Evolutionary conservation across 2,113 vertebrate genomes (phyloP).

Genomic region (Toxotes jaculatrix): DNA sequence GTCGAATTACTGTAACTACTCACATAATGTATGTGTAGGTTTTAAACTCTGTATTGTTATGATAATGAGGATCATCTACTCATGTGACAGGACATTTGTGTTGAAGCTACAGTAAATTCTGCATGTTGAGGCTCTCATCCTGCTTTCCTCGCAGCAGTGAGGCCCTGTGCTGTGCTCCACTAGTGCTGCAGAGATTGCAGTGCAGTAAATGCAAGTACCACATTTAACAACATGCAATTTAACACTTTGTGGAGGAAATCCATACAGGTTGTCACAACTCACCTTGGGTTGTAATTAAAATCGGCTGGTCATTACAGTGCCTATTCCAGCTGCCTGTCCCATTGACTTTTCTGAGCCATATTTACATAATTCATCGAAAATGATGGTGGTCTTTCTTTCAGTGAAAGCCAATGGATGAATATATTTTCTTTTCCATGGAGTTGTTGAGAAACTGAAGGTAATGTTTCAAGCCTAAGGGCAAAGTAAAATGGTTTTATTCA

Average conservation of each 20-base stretch:
- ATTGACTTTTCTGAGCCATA: conserved; percentile 26
- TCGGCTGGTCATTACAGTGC: conserved; percentile 16
- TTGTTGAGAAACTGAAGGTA: background rate
- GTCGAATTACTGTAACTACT: conserved; percentile 32
- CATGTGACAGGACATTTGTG: conserved; percentile 10
- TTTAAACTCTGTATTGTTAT: conserved; percentile 21
- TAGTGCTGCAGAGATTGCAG: conserved; percentile 24
- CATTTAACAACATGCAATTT: conserved; percentile 69
- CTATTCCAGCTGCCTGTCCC: conserved; percentile 19
- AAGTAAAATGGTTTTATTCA: conserved; percentile 16
- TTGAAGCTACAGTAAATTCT: conserved; percentile 8
- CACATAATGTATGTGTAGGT: conserved; percentile 30
- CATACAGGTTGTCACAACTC: conserved; percentile 34
- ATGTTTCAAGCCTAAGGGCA: background rate
- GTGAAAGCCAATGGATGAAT: background rate
- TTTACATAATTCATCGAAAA: conserved; percentile 48
- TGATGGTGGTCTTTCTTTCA: background rate
- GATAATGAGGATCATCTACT: conserved; percentile 37
- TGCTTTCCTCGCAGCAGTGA: background rate
- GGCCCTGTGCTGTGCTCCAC: conserved; percentile 14
- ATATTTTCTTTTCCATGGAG: background rate
- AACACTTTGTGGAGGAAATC: conserved; percentile 52
- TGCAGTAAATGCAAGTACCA: conserved; percentile 38
- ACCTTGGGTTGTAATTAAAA: conserved; percentile 67
- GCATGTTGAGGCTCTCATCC: background rate